phyloP scores from a whole-genome alignment of 2,113 vertebrate genomes.

The Cyprinodon variegatus region DNA sequence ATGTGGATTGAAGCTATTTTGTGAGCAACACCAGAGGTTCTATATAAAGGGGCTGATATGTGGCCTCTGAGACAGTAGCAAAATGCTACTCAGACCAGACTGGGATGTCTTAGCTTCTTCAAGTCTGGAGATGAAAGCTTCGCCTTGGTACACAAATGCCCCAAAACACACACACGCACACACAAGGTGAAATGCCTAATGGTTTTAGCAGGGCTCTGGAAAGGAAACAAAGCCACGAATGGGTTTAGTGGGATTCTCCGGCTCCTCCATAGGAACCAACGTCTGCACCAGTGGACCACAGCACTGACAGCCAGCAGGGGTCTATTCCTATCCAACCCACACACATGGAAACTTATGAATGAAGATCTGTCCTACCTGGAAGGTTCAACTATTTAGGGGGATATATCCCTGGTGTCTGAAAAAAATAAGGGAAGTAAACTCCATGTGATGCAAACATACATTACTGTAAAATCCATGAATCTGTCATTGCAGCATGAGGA shows the following conservation, averaged over 20 bases:
- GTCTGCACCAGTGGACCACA: slow-evolving; percentile 57
- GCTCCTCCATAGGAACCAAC: slow-evolving; percentile 34
- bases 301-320: slow-evolving; percentile 46
- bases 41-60: slow-evolving; percentile 33
- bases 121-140: slow-evolving; percentile 70
- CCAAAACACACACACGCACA: slow-evolving; percentile 15
- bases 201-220: slow-evolving; percentile 45
- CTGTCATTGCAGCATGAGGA: neutral
- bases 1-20: slow-evolving; percentile 42
- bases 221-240: slow-evolving; percentile 34
- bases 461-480: neutral
- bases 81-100: slow-evolving; percentile 64
- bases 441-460: neutral
- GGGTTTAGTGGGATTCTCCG: slow-evolving; percentile 48
- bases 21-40: slow-evolving; percentile 47
- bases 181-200: slow-evolving; percentile 31
- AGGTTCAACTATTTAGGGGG: slow-evolving; percentile 6
- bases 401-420: neutral
- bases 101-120: slow-evolving; percentile 65
- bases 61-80: slow-evolving; percentile 58
- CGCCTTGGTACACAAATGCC: slow-evolving; percentile 19
- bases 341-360: slow-evolving; percentile 14
- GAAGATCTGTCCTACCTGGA: slow-evolving; percentile 10
- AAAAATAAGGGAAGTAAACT: neutral
- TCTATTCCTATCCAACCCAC: slow-evolving; percentile 24